Percentiles rank a stretch among this genome's conserved stretches.
Conservation (phyloP, 2,113 vertebrate species). For the Paracanthobrama guichenoti region DNA sequence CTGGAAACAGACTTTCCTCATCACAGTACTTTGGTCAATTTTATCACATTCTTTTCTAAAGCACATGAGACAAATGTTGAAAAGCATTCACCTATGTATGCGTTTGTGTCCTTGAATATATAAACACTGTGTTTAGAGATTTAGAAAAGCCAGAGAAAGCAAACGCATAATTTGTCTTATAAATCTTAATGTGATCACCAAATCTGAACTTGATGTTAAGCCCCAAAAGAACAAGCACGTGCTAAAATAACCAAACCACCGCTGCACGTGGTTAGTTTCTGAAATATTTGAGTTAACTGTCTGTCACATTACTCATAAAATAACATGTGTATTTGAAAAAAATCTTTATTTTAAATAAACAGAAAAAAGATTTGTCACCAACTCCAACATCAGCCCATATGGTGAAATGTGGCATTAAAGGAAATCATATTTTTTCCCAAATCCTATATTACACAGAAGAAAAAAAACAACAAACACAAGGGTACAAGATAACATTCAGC, state of each 20-base stretch:
- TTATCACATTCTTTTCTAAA: no score
- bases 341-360: background rate
- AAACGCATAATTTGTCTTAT: background rate
- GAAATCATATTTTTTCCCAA: background rate
- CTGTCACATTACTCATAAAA: background rate
- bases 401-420: background rate
- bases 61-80: no score
- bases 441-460: background rate
- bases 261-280: background rate
- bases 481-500: background rate
- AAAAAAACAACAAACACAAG: background rate
- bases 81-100: background rate
- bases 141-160: slow-evolving; percentile 18
- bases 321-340: slow-evolving; percentile 1
- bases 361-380: slow-evolving; percentile 12
- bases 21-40: slow-evolving; percentile 5
- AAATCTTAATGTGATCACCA: background rate
- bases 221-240: background rate
- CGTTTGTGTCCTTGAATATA: background rate
- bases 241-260: background rate
- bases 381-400: background rate
- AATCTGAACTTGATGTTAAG: background rate
- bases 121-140: slow-evolving; percentile 4
- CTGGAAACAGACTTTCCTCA: background rate
- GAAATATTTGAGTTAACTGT: background rate